These are phyloP conservation scores for Poeciliopsis paucimaculata DNA, from an alignment of 2,797 vertebrate species.

Conservation along the genomic window DNA sequence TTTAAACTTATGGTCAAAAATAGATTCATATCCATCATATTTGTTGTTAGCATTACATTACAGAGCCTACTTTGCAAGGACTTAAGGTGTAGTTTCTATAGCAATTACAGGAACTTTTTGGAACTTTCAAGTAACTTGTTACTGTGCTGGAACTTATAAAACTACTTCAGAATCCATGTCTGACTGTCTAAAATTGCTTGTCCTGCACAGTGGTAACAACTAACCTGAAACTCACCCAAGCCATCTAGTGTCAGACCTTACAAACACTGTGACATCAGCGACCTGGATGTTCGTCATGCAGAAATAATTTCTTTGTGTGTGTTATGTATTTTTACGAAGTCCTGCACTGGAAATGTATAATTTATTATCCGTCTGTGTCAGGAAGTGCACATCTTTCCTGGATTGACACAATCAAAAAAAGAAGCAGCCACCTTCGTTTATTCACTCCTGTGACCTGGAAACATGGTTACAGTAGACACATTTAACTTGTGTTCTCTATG, in stretches of 20 bases:
- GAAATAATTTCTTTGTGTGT: background rate
- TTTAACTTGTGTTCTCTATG: constrained; percentile 30
- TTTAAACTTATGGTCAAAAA: background rate
- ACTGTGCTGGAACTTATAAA: background rate
- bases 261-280: background rate
- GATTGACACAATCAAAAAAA: constrained; percentile 7
- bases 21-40: background rate
- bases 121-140: background rate
- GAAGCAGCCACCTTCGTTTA: background rate
- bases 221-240: background rate
- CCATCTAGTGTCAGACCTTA: background rate
- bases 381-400: background rate
- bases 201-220: background rate
- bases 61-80: background rate
- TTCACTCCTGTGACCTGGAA: constrained; percentile 23
- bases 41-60: background rate
- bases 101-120: background rate
- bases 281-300: background rate
- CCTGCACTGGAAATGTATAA: background rate
- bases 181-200: background rate
- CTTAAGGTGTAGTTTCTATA: background rate
- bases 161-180: background rate
- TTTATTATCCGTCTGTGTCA: background rate
- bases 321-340: background rate
- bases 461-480: constrained; percentile 14